Percentiles rank a stretch among this genome's conserved stretches.
Evolutionary conservation across 2,888 invertebrate genomes (phyloP).

Genomic region (Stenodema calcarata): DNA sequence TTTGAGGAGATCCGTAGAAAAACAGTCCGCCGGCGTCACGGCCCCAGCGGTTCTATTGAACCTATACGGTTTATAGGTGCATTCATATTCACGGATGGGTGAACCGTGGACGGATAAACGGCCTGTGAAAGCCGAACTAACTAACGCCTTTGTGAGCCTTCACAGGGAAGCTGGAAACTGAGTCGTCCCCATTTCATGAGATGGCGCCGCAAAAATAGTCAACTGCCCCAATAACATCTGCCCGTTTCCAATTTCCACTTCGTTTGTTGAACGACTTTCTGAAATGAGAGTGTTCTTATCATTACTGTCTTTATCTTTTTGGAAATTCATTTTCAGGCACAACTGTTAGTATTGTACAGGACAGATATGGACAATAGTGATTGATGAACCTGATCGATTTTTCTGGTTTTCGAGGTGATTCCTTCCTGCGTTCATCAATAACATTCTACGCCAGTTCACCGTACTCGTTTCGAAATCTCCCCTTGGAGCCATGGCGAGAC

Average conservation of each 20-base stretch:
- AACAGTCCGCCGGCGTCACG: not conserved
- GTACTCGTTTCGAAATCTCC: too few relatives aligned
- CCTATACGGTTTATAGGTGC: not conserved
- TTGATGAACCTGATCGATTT: too few relatives aligned
- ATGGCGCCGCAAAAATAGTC: not conserved
- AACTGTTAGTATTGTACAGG: too few relatives aligned
- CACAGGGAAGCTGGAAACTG: not conserved
- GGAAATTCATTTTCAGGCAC: too few relatives aligned
- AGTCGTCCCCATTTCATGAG: not conserved
- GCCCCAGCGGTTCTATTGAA: not conserved
- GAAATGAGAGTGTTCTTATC: not conserved
- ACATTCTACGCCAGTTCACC: too few relatives aligned
- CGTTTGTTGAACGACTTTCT: not conserved
- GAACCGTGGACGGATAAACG: not conserved
- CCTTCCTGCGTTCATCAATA: too few relatives aligned
- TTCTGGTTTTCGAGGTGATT: too few relatives aligned
- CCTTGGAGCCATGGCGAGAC: too few relatives aligned
- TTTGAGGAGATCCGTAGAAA: not conserved
- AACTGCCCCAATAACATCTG: not conserved
- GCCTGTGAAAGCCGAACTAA: conserved; percentile 23
- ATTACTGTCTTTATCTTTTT: too few relatives aligned
- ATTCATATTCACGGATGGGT: not conserved
- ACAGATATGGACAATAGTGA: too few relatives aligned
- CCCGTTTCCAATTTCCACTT: not conserved
- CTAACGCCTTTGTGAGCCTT: conserved; percentile 11